Evolutionary conservation across 1,140 invertebrate species (phyloP).

Genomic region (Laodelphax striatellus): DNA sequence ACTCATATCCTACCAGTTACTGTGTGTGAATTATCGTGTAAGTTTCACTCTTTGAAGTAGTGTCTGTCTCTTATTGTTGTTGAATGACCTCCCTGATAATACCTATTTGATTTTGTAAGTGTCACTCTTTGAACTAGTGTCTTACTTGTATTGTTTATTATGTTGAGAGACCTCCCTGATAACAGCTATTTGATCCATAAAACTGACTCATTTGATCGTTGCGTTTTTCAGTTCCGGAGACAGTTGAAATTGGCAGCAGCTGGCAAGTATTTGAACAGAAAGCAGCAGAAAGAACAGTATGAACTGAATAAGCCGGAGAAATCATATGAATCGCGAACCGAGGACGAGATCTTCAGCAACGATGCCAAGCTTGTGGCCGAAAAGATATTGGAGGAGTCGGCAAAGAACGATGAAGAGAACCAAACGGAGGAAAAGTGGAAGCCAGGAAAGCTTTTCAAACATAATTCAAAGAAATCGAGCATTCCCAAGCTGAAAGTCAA

Average conservation of each 20-base stretch:
- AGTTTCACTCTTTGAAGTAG: too few species aligned
- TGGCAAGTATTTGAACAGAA: slow-evolving; percentile 62
- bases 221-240: slow-evolving; percentile 46
- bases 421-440: neutral
- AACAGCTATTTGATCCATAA: too few species aligned
- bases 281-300: slow-evolving; percentile 53
- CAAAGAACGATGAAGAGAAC: neutral
- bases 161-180: too few species aligned
- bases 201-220: too few species aligned
- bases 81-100: too few species aligned
- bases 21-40: too few species aligned
- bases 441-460: neutral
- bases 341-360: neutral
- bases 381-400: neutral
- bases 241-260: slow-evolving; percentile 52
- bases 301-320: neutral
- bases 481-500: neutral
- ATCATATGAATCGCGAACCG: neutral
- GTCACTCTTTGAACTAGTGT: too few species aligned
- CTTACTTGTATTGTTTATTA: too few species aligned
- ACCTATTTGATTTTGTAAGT: too few species aligned
- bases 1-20: too few species aligned
- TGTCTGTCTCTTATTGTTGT: too few species aligned
- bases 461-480: neutral
- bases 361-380: neutral